Evolutionary conservation across 2,113 vertebrate species (phyloP).

Genomic region (Machaerirhynchus nigripectus): DNA sequence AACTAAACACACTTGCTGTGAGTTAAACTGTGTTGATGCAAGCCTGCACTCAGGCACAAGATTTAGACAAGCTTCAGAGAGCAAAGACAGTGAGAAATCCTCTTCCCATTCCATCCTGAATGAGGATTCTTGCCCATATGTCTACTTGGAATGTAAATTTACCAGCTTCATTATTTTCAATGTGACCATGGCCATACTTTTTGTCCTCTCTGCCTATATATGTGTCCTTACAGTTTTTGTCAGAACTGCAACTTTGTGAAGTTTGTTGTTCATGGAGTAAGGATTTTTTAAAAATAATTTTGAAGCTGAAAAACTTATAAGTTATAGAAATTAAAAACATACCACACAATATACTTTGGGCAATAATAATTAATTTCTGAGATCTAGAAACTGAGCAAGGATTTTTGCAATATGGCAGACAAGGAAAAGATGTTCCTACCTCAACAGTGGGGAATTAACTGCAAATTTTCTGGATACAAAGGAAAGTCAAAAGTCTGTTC

Average conservation of each 20-base stretch:
- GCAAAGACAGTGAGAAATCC: not conserved
- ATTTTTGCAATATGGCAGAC: not conserved
- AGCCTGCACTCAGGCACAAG: not conserved
- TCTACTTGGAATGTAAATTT: not conserved
- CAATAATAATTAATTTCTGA: constrained; percentile 22
- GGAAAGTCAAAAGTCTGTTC: not conserved
- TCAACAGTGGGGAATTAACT: not conserved
- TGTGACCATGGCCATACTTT: not conserved
- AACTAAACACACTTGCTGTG: not conserved
- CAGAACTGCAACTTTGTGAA: not conserved
- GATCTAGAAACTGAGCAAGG: not conserved
- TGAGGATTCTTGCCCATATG: not conserved
- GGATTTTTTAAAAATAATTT: not conserved
- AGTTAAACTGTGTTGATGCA: not conserved
- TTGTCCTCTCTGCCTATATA: not conserved
- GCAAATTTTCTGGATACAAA: not conserved
- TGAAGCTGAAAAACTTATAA: not conserved
- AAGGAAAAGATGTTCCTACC: not conserved
- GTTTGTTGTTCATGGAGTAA: not conserved
- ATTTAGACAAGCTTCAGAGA: not conserved
- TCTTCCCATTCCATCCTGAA: not conserved
- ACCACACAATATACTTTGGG: not conserved
- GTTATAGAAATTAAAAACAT: not conserved
- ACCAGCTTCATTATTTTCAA: not conserved
- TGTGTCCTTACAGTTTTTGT: not conserved